Evolutionary conservation across 53 echinoderm and acorn worm genomes (phyloP).

Genomic region (Pentamera pediparva): DNA sequence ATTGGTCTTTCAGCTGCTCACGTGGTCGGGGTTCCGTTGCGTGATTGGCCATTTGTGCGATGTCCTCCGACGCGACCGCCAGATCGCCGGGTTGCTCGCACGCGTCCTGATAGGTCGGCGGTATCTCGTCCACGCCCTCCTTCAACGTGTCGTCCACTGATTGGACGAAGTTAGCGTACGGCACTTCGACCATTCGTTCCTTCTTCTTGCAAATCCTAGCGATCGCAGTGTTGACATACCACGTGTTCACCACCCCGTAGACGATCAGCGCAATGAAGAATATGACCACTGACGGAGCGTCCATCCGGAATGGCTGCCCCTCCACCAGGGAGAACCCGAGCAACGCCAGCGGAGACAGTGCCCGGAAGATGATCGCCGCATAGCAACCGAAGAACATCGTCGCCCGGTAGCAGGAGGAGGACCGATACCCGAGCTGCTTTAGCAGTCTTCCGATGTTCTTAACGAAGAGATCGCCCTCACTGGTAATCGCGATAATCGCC

Average conservation of each 20-base stretch:
- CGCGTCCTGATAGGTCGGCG: constrained; percentile 75
- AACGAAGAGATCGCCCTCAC: constrained; percentile 51
- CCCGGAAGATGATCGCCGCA: constrained; percentile 59
- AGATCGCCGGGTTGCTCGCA: too few species aligned
- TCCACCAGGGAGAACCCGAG: constrained; percentile 52
- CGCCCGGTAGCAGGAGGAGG: constrained; percentile 35
- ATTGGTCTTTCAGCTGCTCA: too few species aligned
- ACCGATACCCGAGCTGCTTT: constrained; percentile 45
- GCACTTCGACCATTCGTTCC: constrained; percentile 44
- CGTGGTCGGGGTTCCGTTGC: too few species aligned
- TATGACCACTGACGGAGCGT: constrained; percentile 35
- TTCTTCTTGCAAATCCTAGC: constrained; percentile 53
- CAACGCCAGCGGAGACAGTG: constrained; percentile 53
- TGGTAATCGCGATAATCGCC: constrained; percentile 55
- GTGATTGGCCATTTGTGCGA: background rate
- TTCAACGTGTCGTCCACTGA: constrained; percentile 21
- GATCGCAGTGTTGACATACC: constrained; percentile 65
- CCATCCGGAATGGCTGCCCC: constrained; percentile 67
- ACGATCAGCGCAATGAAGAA: constrained; percentile 79
- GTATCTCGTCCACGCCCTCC: constrained; percentile 43
- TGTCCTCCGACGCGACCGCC: background rate
- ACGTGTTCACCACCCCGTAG: constrained; percentile 76
- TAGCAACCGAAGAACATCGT: constrained; percentile 51
- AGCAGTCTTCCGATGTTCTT: constrained; percentile 52
- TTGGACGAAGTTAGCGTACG: constrained; percentile 43